phyloP scores from a whole-genome alignment of 2,797 vertebrate species.

The Gadopsis bispinosus region DNA sequence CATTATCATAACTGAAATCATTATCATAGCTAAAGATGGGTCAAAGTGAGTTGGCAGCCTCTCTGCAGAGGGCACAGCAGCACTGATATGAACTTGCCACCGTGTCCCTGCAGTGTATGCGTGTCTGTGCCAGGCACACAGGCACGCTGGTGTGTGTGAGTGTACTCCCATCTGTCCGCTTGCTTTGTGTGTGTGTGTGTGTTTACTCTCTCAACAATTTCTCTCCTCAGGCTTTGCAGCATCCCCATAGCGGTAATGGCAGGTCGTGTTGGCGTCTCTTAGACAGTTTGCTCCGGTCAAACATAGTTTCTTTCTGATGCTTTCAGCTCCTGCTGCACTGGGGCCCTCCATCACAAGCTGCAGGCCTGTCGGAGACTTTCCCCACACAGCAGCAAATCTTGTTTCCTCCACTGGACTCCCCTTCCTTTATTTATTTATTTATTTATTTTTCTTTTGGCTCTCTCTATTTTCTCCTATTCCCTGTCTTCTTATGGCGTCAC shows the following conservation, averaged over 20 bases:
- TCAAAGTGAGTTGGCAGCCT: conserved; percentile 54
- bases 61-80: conserved; percentile 45
- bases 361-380: conserved; percentile 50
- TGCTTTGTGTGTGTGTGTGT: conserved; percentile 29
- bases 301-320: conserved; percentile 64
- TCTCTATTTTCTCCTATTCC: conserved; percentile 4
- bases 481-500: neutral
- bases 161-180: conserved; percentile 56
- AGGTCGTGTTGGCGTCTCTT: conserved; percentile 57
- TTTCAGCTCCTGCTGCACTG: conserved; percentile 55
- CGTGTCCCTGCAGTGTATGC: conserved; percentile 30
- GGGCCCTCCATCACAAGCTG: conserved; percentile 64
- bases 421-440: conserved; percentile 1
- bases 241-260: conserved; percentile 56
- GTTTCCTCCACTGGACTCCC: conserved; percentile 35
- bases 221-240: conserved; percentile 41
- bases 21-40: conserved; percentile 63
- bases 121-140: conserved; percentile 18
- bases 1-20: conserved; percentile 76
- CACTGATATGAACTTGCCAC: conserved; percentile 35
- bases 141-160: neutral
- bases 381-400: conserved; percentile 34
- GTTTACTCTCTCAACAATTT: conserved; percentile 25
- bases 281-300: conserved; percentile 73
- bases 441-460: neutral